phyloP scores from a whole-genome alignment of 2,113 vertebrate species.

The Nasalis larvatus region DNA sequence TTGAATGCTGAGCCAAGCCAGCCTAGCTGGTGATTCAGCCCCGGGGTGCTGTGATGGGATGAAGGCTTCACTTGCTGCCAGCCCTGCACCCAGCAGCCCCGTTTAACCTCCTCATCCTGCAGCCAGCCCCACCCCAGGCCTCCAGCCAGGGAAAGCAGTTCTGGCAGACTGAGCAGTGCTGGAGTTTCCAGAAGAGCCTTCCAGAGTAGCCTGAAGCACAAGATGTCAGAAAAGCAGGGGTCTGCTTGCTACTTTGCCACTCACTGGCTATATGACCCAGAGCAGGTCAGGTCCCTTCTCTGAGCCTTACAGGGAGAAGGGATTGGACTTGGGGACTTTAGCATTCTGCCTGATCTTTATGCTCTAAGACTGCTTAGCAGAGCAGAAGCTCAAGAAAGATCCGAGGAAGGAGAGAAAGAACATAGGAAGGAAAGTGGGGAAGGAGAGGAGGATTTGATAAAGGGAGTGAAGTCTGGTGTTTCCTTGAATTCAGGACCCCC shows the following conservation, averaged over 20 bases:
- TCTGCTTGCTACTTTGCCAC: not conserved
- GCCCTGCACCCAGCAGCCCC: not conserved
- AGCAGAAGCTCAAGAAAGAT: not conserved
- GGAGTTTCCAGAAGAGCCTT: not conserved
- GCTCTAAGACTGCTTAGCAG: not conserved
- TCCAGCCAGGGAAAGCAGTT: not conserved
- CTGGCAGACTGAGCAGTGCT: not conserved
- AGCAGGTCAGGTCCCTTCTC: not conserved
- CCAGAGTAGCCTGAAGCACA: not conserved
- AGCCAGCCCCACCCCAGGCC: not conserved
- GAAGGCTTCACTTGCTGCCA: not conserved
- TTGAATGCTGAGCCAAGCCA: not conserved
- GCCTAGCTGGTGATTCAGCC: not conserved
- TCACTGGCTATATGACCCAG: fast-evolving
- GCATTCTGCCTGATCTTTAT: not conserved
- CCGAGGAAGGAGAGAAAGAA: not conserved
- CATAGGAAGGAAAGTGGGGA: not conserved
- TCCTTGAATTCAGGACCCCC: not conserved
- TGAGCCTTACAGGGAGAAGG: not conserved
- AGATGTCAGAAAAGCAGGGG: not conserved
- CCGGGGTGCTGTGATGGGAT: fast-evolving
- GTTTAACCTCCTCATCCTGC: not conserved
- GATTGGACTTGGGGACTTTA: not conserved
- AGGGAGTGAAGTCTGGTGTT: not conserved
- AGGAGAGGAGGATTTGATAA: not conserved